Evolutionary conservation across 2,888 invertebrate species (phyloP).

Genomic region (Sphinx pinastri): DNA sequence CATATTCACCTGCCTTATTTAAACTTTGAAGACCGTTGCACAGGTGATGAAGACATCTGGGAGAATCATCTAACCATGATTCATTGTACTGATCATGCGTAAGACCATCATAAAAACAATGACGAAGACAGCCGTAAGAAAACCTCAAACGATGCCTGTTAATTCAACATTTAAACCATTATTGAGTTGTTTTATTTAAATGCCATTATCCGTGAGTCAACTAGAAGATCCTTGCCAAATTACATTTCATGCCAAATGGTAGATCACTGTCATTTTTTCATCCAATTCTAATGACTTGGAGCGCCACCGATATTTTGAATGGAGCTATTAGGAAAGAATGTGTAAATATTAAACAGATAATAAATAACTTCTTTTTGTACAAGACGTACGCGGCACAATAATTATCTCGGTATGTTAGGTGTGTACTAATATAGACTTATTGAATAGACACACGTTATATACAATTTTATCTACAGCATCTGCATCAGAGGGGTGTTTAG

Average conservation of each 20-base stretch:
- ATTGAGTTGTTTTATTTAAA: slow-evolving; percentile 5
- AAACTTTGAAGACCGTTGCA: no score
- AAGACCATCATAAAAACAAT: background rate
- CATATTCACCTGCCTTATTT: no score
- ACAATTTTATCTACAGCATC: no score
- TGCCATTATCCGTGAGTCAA: background rate
- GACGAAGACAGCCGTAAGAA: background rate
- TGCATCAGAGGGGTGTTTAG: no score
- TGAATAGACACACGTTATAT: no score
- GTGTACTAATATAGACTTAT: no score
- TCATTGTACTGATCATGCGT: background rate
- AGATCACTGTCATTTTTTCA: slow-evolving; percentile 9
- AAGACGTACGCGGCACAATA: background rate
- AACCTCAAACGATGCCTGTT: background rate
- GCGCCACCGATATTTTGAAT: slow-evolving; percentile 3
- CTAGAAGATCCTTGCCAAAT: slow-evolving; percentile 9
- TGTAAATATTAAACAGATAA: background rate
- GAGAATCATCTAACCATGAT: background rate
- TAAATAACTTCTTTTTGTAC: background rate
- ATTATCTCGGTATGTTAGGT: background rate
- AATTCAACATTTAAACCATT: background rate
- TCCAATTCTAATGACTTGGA: slow-evolving; percentile 16
- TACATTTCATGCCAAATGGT: slow-evolving; percentile 1
- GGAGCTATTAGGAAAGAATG: slow-evolving; percentile 8
- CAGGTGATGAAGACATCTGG: no score